phyloP scores from a whole-genome alignment of 2,113 vertebrate species.

The Gobio gobio region DNA sequence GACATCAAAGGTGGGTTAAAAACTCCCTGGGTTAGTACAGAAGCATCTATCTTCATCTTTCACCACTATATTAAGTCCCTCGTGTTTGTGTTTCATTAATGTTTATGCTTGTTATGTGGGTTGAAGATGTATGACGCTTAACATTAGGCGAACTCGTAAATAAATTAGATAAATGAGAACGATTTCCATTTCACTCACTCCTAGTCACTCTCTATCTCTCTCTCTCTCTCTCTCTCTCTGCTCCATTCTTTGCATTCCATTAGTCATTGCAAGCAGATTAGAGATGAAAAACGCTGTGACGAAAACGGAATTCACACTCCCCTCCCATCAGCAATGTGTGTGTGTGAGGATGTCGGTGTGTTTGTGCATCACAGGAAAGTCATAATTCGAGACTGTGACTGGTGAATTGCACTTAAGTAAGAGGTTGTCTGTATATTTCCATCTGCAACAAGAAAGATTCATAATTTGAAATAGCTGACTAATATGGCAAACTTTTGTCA shows the following conservation, averaged over 20 bases:
- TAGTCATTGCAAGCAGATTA: constrained; percentile 18
- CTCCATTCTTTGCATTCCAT: constrained; percentile 39
- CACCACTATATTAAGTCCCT: neutral
- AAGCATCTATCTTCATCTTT: neutral
- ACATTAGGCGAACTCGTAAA: neutral
- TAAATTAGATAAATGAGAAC: neutral
- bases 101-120: neutral
- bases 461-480: constrained; percentile 5
- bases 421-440: neutral
- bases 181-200: constrained; percentile 7
- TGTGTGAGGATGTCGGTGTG: constrained; percentile 6
- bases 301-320: constrained; percentile 46
- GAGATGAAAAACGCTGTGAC: constrained; percentile 10
- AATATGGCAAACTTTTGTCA: neutral
- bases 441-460: neutral
- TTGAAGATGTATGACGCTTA: neutral
- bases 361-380: constrained; percentile 66
- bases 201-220: neutral
- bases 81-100: neutral
- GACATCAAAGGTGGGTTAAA: neutral
- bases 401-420: neutral
- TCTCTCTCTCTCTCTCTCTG: neutral
- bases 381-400: constrained; percentile 32
- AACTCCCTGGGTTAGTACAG: neutral
- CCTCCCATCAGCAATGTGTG: neutral